Evolutionary conservation across 2,797 vertebrate species (phyloP).

Genomic region (Chelon auratus): DNA sequence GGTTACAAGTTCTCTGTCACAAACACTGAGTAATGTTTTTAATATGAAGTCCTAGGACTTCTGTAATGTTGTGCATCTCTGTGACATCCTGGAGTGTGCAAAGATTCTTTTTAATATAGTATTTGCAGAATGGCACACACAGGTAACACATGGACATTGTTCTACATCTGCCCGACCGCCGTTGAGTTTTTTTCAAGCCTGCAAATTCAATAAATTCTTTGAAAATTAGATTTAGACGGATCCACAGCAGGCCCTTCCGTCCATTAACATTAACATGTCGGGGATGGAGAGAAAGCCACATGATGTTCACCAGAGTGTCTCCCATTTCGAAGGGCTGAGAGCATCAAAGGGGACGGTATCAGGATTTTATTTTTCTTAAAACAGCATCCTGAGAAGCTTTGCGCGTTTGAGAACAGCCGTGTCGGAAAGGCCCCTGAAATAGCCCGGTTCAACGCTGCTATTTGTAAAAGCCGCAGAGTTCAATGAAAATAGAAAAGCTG

Average conservation of each 20-base stretch:
- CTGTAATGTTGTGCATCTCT: neutral
- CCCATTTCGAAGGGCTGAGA: neutral
- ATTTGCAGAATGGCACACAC: conserved; percentile 6
- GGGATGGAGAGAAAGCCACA: conserved; percentile 36
- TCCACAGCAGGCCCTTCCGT: conserved; percentile 30
- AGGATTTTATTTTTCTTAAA: conserved; percentile 17
- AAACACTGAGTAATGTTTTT: too few species aligned
- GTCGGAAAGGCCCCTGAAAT: conserved; percentile 66
- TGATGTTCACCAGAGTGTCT: conserved; percentile 33
- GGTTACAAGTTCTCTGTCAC: too few species aligned
- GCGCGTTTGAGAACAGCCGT: conserved; percentile 40
- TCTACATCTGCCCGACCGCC: conserved; percentile 15
- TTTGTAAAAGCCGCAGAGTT: conserved; percentile 72
- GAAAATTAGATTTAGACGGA: conserved; percentile 61
- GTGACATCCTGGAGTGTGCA: neutral
- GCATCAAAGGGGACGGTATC: too few species aligned
- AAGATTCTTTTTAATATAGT: too few species aligned
- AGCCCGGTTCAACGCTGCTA: conserved; percentile 66
- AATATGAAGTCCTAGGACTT: too few species aligned
- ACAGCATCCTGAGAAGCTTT: conserved; percentile 49
- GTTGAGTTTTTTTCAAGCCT: conserved; percentile 24
- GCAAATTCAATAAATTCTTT: conserved; percentile 68
- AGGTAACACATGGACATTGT: conserved; percentile 27
- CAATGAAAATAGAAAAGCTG: conserved; percentile 66
- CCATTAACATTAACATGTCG: conserved; percentile 37